Base-by-base conservation (phyloP, 2,113 vertebrate genomes). In the Paramisgurnus dabryanus region DNA sequence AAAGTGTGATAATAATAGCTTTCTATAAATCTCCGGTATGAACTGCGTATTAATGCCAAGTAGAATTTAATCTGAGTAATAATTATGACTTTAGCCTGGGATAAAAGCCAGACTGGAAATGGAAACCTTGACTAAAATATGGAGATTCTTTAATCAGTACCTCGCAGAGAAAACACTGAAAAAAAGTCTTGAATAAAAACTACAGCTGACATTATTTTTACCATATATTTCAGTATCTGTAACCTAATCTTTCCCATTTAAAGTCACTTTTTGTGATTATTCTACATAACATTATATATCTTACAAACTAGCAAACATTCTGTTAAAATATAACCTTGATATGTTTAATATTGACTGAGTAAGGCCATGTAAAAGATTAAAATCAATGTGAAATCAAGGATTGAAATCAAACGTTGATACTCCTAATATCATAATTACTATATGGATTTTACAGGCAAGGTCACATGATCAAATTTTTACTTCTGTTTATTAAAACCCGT, bases 61-160 rank as follows among this genome's bases (percentile, higher is more conserved):
- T 67, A 78, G 45, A 80, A 77, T 83, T 81, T 77, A 63, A 83
- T 76, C 68, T 67, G 47, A 61, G 45, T 63, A 60, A 70, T 84
- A 84, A 83, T 80, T 79, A 81, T 67, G 50, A 67, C 57, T 53
- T 77, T 40, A 41, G 50, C 61, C 83, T 86, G 85, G 83, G 86
- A 82, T 22, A 70, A 68, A 75, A 55, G 82, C 83, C 80, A 86
- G 82, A 77, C 79, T 80, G 72, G 78, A 86, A 82, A 84, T 84
- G 76, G n/a, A 58, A 58, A 58, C 17, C 55, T 15, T 58, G 55
- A 58, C 55, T 58, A 69, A 83, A 73, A n/a, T 12, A 67, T 65
- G 68, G 34, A 81, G 61, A 74, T 77, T 78, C 60, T 18, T 63
- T 60, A 34, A 82, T 71, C 49, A 9, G 57, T 53, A 17, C 9